A percentile compares a stretch with the other conserved stretches of the same genome.
phyloP scores from a whole-genome alignment of 2,888 invertebrate species.

The Hipparchia semele region DNA sequence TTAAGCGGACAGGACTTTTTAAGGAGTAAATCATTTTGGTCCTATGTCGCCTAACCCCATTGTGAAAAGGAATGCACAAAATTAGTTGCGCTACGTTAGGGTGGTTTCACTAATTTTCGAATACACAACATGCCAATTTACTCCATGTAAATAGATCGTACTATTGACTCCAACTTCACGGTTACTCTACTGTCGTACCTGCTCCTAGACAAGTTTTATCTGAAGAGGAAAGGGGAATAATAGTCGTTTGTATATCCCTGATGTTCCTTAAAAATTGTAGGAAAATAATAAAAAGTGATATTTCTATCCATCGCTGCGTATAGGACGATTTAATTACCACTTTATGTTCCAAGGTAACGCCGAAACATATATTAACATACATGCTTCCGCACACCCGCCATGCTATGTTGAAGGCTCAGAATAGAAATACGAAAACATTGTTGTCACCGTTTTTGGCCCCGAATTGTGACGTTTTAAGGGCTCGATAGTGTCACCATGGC shows the following conservation, averaged over 20 bases:
- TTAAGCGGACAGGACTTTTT: too few species aligned
- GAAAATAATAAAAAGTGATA: constrained; percentile 48
- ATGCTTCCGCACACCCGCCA: constrained; percentile 59
- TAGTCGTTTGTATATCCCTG: too few species aligned
- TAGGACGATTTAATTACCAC: constrained; percentile 91
- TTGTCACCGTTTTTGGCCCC: not conserved
- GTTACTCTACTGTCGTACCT: not conserved
- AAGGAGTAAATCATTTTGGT: too few species aligned
- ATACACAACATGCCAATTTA: too few species aligned
- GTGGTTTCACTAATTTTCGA: too few species aligned
- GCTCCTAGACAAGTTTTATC: not conserved
- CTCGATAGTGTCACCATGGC: constrained; percentile 22
- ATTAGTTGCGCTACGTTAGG: too few species aligned
- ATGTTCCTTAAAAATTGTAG: constrained; percentile 6
- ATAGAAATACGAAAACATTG: constrained; percentile 22
- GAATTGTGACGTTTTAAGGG: constrained; percentile 15
- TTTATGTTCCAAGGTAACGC: constrained; percentile 89
- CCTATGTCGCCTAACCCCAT: too few species aligned
- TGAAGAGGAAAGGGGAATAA: too few species aligned
- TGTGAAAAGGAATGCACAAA: too few species aligned
- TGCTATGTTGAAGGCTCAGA: constrained; percentile 29
- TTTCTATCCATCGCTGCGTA: constrained; percentile 79
- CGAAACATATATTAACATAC: constrained; percentile 56
- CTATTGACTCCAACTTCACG: not conserved
- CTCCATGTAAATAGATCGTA: too few species aligned